These are phyloP conservation scores for Polylopha cassiicola DNA, from an alignment of 2,888 invertebrate genomes.

Conservation along the genomic window DNA sequence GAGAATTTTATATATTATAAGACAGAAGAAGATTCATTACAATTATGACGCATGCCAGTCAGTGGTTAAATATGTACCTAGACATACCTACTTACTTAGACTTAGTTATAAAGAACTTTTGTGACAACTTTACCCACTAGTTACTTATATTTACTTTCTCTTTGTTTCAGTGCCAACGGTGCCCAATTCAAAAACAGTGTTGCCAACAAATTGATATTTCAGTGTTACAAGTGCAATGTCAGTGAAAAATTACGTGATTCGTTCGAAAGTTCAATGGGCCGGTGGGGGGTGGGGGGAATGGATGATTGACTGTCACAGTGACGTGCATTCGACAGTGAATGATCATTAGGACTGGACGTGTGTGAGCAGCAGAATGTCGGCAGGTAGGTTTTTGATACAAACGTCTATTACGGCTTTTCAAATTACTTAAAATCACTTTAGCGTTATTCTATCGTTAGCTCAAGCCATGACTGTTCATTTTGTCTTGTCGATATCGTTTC, in stretches of 20 bases:
- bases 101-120: too few relatives aligned
- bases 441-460: too few relatives aligned
- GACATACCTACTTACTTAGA: too few relatives aligned
- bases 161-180: slow-evolving; percentile 3
- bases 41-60: too few relatives aligned
- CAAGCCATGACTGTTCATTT: too few relatives aligned
- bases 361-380: slow-evolving; percentile 55
- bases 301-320: slow-evolving; percentile 43
- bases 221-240: slow-evolving; percentile 46
- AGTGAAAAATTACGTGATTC: slow-evolving; percentile 49
- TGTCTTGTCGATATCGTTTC: too few relatives aligned
- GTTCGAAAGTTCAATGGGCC: slow-evolving; percentile 64
- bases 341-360: slow-evolving; percentile 40
- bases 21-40: too few relatives aligned
- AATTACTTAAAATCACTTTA: too few relatives aligned
- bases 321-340: slow-evolving; percentile 41
- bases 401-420: slow-evolving; percentile 12
- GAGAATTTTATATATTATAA: too few relatives aligned
- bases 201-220: too few relatives aligned
- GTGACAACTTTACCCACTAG: too few relatives aligned
- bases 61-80: too few relatives aligned
- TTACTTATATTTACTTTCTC: neutral
- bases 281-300: slow-evolving; percentile 49
- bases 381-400: slow-evolving; percentile 48
- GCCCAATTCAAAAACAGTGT: slow-evolving; percentile 8